Percentiles rank a stretch among this genome's conserved stretches.
Conservation (phyloP, 35 echinoderm and acorn worm genomes). For the Heliocidaris tuberculata region DNA sequence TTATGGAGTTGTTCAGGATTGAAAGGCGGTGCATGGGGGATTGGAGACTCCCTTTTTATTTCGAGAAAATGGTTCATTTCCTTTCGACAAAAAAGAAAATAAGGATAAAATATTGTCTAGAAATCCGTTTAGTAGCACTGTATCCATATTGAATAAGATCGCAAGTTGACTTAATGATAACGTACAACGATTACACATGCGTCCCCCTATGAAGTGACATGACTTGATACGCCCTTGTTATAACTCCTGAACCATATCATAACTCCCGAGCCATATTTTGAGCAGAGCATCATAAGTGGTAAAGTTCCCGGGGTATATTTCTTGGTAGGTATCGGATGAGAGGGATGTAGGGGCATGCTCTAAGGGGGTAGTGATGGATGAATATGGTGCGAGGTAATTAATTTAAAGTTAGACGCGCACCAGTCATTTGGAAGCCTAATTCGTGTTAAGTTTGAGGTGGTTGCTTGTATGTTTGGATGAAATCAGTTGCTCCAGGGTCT, state of each 20-base stretch:
- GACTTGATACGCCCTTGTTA: background rate
- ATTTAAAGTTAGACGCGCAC: background rate
- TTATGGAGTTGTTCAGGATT: background rate
- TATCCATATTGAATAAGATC: no score
- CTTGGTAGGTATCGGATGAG: background rate
- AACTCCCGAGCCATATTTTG: background rate
- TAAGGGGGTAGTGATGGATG: background rate
- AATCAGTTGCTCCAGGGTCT: background rate
- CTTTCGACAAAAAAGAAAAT: background rate
- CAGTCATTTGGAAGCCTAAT: background rate
- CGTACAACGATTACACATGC: background rate
- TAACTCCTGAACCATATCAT: background rate
- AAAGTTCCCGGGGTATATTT: background rate
- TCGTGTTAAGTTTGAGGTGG: background rate
- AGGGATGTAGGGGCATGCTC: background rate
- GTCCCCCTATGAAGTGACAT: background rate
- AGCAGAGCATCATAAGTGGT: background rate
- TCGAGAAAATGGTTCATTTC: background rate
- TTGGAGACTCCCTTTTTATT: background rate
- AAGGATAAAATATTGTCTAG: background rate
- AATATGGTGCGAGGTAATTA: background rate
- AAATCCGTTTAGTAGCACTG: no score
- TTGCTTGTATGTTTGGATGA: background rate
- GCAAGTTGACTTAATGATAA: no score
- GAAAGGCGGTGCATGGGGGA: background rate